Conservation (phyloP, 2,888 invertebrate species). For the Parnassius mnemosyne region DNA sequence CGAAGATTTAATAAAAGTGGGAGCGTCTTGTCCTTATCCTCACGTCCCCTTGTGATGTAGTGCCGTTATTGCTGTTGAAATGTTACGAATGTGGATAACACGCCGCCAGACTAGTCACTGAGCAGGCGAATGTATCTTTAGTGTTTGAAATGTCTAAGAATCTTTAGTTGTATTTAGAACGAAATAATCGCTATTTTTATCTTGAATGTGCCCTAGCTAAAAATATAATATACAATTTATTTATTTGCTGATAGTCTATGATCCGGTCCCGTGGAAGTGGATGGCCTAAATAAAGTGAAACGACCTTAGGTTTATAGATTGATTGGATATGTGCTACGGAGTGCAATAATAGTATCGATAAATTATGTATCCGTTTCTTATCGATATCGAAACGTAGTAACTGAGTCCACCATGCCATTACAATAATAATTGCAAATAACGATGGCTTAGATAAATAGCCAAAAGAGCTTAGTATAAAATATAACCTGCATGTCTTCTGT, state of each 20-base stretch:
- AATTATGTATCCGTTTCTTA: slow-evolving; percentile 61
- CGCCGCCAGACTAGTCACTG: slow-evolving; percentile 78
- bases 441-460: too few species aligned
- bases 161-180: slow-evolving; percentile 75
- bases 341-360: slow-evolving; percentile 65
- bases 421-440: too few species aligned
- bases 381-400: slow-evolving; percentile 54
- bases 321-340: slow-evolving; percentile 43
- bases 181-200: slow-evolving; percentile 69
- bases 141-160: slow-evolving; percentile 71
- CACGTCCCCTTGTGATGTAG: slow-evolving; percentile 58
- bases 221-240: slow-evolving; percentile 55
- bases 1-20: slow-evolving; percentile 1
- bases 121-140: slow-evolving; percentile 75
- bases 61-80: slow-evolving; percentile 69
- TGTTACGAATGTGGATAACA: slow-evolving; percentile 63
- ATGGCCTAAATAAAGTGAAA: slow-evolving; percentile 33
- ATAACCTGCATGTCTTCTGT: too few species aligned
- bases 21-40: slow-evolving; percentile 18
- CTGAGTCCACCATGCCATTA: slow-evolving; percentile 8
- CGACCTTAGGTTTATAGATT: slow-evolving; percentile 1
- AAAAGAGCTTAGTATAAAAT: too few species aligned
- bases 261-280: slow-evolving; percentile 24
- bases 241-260: slow-evolving; percentile 52
- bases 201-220: slow-evolving; percentile 61